Evolutionary conservation across 2,113 vertebrate genomes (phyloP).

Genomic region (Pyxicephalus adspersus): DNA sequence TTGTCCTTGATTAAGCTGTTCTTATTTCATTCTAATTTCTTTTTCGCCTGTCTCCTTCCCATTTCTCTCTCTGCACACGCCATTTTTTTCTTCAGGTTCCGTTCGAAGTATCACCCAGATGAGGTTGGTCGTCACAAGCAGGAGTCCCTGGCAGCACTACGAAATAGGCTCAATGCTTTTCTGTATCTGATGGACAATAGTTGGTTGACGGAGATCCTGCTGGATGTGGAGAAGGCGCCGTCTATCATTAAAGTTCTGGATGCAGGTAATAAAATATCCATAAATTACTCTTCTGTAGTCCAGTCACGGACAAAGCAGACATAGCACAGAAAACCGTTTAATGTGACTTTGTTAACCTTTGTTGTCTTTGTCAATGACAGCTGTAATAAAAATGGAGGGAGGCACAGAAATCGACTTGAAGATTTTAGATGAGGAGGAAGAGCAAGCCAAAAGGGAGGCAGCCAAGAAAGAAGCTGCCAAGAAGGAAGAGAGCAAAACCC

Average conservation of each 20-base stretch:
- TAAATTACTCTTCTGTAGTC: no score
- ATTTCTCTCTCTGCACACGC: conserved; percentile 33
- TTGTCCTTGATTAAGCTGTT: not conserved
- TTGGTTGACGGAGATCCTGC: conserved; percentile 83
- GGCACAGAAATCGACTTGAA: conserved; percentile 87
- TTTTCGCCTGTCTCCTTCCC: not conserved
- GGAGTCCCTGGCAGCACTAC: conserved; percentile 79
- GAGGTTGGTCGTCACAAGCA: conserved; percentile 82
- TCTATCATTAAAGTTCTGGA: conserved; percentile 88
- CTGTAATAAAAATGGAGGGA: conserved; percentile 95
- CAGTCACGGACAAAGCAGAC: no score
- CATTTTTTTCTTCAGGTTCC: conserved; percentile 77
- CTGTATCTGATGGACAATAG: conserved; percentile 82
- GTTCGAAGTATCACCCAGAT: conserved; percentile 93
- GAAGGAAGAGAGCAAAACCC: conserved; percentile 65
- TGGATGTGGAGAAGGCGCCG: conserved; percentile 86
- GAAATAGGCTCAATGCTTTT: conserved; percentile 83
- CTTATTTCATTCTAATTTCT: conserved; percentile 1
- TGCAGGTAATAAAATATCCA: conserved; percentile 83
- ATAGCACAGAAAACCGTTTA: no score
- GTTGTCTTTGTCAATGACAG: conserved; percentile 61
- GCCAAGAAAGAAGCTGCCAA: conserved; percentile 63
- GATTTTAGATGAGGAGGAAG: conserved; percentile 88
- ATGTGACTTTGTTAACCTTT: no score
- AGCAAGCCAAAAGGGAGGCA: conserved; percentile 70